These are phyloP conservation scores for Diarsia dahlii DNA, from an alignment of 2,888 invertebrate genomes.

Conservation along the genomic window DNA sequence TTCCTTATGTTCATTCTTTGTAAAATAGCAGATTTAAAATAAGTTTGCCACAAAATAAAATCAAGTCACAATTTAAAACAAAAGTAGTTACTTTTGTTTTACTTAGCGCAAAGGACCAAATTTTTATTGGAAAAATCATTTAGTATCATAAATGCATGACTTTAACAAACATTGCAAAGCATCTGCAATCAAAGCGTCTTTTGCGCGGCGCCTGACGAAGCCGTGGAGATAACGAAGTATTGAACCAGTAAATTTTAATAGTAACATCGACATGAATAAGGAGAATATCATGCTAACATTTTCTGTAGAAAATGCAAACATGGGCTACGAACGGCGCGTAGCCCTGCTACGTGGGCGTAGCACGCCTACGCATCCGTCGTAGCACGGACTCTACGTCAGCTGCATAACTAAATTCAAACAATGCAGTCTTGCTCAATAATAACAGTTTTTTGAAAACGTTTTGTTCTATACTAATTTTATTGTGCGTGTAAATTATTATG, in stretches of 20 bases:
- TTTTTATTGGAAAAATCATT: background rate
- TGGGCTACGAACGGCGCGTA: constrained; percentile 12
- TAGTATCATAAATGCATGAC: background rate
- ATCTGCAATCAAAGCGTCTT: background rate
- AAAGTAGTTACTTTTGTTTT: no score
- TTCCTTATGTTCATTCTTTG: background rate
- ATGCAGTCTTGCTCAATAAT: background rate
- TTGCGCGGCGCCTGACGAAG: background rate
- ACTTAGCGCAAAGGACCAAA: background rate
- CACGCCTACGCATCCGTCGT: constrained; percentile 30
- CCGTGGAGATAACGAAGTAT: background rate
- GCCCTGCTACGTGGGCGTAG: constrained; percentile 32
- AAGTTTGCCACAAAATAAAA: background rate
- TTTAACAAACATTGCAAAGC: background rate
- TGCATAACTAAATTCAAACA: background rate
- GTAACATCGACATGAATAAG: background rate
- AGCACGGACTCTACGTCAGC: constrained; percentile 4
- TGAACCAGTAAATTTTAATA: background rate
- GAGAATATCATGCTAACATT: background rate
- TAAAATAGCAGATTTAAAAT: background rate
- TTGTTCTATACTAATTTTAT: no score
- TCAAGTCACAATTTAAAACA: no score
- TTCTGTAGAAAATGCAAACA: background rate
- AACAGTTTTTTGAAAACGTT: no score
- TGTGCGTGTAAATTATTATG: no score